Percentiles rank a stretch among this genome's conserved stretches.
These are phyloP conservation scores for Schizothorax lantsangensis DNA, from an alignment of 2,797 vertebrate species.

Conservation along the genomic window DNA sequence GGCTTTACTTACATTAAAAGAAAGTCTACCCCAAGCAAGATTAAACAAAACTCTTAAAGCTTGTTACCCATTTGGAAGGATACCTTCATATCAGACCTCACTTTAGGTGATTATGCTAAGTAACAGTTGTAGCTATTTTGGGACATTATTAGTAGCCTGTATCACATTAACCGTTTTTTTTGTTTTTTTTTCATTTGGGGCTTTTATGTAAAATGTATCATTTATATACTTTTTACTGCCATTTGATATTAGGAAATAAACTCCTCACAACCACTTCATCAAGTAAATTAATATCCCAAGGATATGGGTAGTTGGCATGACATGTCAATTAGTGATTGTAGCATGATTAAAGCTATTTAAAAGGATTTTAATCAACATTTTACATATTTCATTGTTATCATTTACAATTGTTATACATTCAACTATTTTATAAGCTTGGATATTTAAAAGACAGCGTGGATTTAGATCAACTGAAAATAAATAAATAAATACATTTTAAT, in stretches of 20 bases:
- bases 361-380: not conserved
- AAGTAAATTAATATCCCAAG: constrained; percentile 8
- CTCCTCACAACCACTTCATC: constrained; percentile 6
- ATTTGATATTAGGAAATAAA: constrained; percentile 3
- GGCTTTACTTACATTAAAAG: not conserved
- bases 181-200: not conserved
- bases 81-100: not conserved
- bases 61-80: not conserved
- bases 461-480: not conserved
- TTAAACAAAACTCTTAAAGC: not conserved
- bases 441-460: not conserved
- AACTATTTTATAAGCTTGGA: not conserved
- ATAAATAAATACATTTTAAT: not conserved
- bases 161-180: too few relatives aligned
- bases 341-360: not conserved
- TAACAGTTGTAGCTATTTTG: not conserved
- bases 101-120: not conserved
- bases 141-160: not conserved
- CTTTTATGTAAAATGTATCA: not conserved
- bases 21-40: not conserved
- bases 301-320: not conserved
- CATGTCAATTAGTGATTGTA: not conserved
- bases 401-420: not conserved
- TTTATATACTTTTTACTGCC: not conserved
- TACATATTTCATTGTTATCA: not conserved